phyloP scores from a whole-genome alignment of 1,140 invertebrate genomes.

The Drosophila repletoides region DNA sequence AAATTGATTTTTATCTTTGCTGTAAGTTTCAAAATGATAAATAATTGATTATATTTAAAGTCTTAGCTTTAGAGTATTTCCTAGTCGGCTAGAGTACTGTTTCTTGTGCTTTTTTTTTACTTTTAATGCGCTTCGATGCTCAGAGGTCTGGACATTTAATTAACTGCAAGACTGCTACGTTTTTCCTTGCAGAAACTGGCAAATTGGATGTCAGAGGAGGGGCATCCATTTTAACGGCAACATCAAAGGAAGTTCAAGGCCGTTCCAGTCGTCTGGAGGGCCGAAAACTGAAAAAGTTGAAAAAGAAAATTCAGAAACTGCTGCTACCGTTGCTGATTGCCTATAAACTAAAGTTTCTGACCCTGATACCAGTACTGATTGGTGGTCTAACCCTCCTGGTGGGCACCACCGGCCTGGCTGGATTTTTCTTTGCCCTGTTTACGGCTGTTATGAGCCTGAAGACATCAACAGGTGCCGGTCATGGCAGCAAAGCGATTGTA shows the following conservation, averaged over 20 bases:
- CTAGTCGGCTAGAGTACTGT: not conserved
- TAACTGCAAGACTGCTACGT: slow-evolving; percentile 40
- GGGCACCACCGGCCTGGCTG: slow-evolving; percentile 89
- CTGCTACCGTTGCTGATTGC: slow-evolving; percentile 89
- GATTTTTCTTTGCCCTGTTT: slow-evolving; percentile 93
- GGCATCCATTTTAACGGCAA: slow-evolving; percentile 14
- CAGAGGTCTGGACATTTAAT: slow-evolving; percentile 58
- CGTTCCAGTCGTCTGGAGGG: slow-evolving; percentile 48
- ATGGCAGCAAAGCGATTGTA: slow-evolving; percentile 68
- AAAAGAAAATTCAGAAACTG: slow-evolving; percentile 87
- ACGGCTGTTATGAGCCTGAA: slow-evolving; percentile 86
- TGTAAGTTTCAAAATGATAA: too few species aligned
- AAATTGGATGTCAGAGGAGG: slow-evolving; percentile 36
- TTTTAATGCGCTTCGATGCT: slow-evolving; percentile 28
- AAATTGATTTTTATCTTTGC: too few species aligned
- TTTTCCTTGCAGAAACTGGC: slow-evolving; percentile 30
- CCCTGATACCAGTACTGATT: slow-evolving; percentile 89
- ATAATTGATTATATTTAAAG: too few species aligned
- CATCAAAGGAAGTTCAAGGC: slow-evolving; percentile 75
- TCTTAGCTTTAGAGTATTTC: too few species aligned
- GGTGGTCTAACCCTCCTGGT: slow-evolving; percentile 88
- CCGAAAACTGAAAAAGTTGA: slow-evolving; percentile 82
- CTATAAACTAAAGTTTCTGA: slow-evolving; percentile 92
- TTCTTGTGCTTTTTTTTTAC: not conserved
- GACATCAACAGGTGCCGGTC: slow-evolving; percentile 48